Evolutionary conservation across 1,140 invertebrate species (phyloP), one percentile per base, ranked within the genome.

Genomic region (Halictus rubicundus): DNA sequence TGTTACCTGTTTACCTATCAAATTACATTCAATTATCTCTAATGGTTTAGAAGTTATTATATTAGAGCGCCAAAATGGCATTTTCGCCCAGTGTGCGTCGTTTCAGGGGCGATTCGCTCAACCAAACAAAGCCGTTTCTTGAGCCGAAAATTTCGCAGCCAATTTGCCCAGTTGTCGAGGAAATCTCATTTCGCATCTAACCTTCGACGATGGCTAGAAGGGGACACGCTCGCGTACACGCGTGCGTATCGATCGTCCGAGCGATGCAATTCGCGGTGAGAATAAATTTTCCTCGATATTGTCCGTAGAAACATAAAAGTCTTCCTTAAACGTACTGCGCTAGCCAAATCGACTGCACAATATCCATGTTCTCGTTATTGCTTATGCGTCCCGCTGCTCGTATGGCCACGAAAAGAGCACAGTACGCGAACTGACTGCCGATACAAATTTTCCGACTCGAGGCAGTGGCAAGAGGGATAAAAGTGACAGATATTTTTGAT

Each of bases 71-170:
- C n/a, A n/a, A n/a, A n/a, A n/a, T n/a, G n/a, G n/a, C n/a, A n/a
- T n/a, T n/a, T n/a, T n/a, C n/a, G n/a, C n/a, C n/a, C n/a, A n/a
- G n/a, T n/a, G n/a, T n/a, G n/a, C n/a, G n/a, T n/a, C n/a, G n/a
- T n/a, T n/a, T n/a, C n/a, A n/a, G n/a, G n/a, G n/a, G n/a, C n/a
- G 0, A 52, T 52, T 14, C 12, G 0, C 49, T 16, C 14, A 16
- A 9, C 7, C 5, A 52, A 54, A 16, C 16, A 12, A 46, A 3
- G 0, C 42, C 42, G 42, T 10, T 12, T 12, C 42, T 46, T 46
- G 10, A 9, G n/a, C 54, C 54, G 21, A 73, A 81, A 63, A 82
- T 79, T 86, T 89, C 81, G 72, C 83, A 27, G 25, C 12, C 23
- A 27, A 63, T 63, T 21, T 63, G 21, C 16, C 60, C 37, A 16